These are phyloP conservation scores for Galbula dea DNA, from an alignment of 2,113 vertebrate species.

Conservation along the genomic window DNA sequence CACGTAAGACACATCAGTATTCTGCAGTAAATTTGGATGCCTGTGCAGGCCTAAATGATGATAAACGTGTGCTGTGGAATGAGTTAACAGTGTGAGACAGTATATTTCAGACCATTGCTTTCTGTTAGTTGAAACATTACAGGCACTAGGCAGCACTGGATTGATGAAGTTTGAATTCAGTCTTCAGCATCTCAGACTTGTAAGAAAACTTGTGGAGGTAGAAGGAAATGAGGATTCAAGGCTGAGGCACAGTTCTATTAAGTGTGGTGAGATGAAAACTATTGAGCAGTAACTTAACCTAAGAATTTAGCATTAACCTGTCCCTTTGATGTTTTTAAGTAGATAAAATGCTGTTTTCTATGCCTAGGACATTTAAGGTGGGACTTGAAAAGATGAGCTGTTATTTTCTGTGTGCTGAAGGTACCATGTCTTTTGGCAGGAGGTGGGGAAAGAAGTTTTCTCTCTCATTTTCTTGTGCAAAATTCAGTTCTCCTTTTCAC, in stretches of 20 bases:
- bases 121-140: not conserved
- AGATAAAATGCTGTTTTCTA: not conserved
- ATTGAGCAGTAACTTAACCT: not conserved
- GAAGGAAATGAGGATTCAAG: not conserved
- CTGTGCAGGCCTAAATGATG: not conserved
- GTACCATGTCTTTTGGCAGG: not conserved
- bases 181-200: not conserved
- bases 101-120: not conserved
- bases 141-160: not conserved
- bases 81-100: not conserved
- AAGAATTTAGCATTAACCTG: not conserved
- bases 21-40: not conserved
- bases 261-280: not conserved
- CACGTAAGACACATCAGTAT: not conserved
- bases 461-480: not conserved
- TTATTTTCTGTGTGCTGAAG: not conserved
- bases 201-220: not conserved
- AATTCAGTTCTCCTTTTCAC: not conserved
- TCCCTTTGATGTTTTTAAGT: not conserved
- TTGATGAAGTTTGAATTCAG: not conserved
- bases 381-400: not conserved
- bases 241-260: not conserved
- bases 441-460: not conserved
- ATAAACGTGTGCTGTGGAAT: fast-evolving
- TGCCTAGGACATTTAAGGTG: not conserved